Evolutionary conservation across 2,888 invertebrate species (phyloP), one percentile per base, ranked within the genome.

Genomic region (Dicyrtomina minuta): DNA sequence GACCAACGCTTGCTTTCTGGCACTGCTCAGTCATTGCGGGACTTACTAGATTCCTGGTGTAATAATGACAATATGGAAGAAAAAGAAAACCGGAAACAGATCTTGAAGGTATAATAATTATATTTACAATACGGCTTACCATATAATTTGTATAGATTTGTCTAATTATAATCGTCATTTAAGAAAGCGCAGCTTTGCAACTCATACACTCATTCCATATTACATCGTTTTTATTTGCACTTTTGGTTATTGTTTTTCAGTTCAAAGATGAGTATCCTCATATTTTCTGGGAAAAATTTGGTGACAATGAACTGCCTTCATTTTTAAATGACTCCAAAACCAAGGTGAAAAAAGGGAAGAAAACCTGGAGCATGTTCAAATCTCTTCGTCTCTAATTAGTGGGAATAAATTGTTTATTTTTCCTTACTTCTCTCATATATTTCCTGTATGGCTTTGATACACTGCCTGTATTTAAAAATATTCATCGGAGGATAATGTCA

Each of bases 241-340:
- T n/a, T n/a, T n/a, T n/a, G n/a, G n/a, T n/a, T n/a, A 58, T 65
- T 65, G 46, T 13, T 56, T 68, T 64, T 12, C 58, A 77, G 76
- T 78, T 78, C 55, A 64, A 53, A 15, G 60, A 67, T 0, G 74
- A 73, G 33, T 78, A 78, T 53, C 78, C 78, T 0, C 75, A 75
- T 39, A 78, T 78, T 61, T 78, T 71, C 58, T 26, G 59, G 20
- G 78, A 76, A 39, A 76, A 74, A 49, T 75, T 75, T 61, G 74
- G 71, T 15, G 69, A 72, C 6, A 58, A 66, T 44, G 60, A 59
- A 44, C 8, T 61, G 41, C 61, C 66, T 0, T 62, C 64, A 1
- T 70, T 70, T 24, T 33, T 65, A n/a, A 58, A 64, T 41, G 70
- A 70, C 6, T 65, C 70, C 8, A 33, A 33, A 10, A 20, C 43